Evolutionary conservation across 1,140 invertebrate genomes (phyloP).

Genomic region (Drosophila ficusphila): DNA sequence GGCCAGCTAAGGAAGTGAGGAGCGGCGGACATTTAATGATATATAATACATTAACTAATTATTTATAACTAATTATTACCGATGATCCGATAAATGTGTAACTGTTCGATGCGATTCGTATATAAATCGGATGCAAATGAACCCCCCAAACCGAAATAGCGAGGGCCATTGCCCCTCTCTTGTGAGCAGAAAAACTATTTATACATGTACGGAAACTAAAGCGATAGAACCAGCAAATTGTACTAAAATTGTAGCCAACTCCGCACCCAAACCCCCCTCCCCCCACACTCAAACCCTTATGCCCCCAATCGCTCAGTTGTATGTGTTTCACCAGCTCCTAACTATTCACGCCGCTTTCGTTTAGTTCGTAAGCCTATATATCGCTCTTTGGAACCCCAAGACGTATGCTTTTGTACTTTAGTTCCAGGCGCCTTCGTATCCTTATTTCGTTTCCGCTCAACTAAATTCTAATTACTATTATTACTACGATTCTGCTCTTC

Average conservation of each 20-base stretch:
- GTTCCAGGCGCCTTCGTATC: slow-evolving; percentile 25
- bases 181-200: slow-evolving; percentile 39
- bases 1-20: slow-evolving; percentile 46
- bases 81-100: slow-evolving; percentile 45
- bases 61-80: slow-evolving; percentile 60
- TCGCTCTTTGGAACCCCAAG: slow-evolving; percentile 8
- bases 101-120: slow-evolving; percentile 57
- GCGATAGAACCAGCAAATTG: slow-evolving; percentile 14
- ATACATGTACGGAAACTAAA: slow-evolving; percentile 32
- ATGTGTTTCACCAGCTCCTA: slow-evolving; percentile 33
- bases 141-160: slow-evolving; percentile 14
- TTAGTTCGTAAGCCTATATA: slow-evolving; percentile 33
- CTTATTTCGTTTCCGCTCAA: slow-evolving; percentile 61
- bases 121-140: slow-evolving; percentile 26
- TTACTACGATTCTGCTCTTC: slow-evolving; percentile 55
- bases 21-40: slow-evolving; percentile 47
- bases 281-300: background rate
- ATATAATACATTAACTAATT: slow-evolving; percentile 68
- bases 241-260: slow-evolving; percentile 36
- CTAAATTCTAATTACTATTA: slow-evolving; percentile 66
- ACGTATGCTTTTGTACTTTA: slow-evolving; percentile 45
- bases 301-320: slow-evolving; percentile 23
- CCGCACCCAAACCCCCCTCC: slow-evolving; percentile 11
- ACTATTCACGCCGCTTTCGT: slow-evolving; percentile 23
- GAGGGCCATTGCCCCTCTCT: slow-evolving; percentile 1